Evolutionary conservation across 2,797 vertebrate genomes (phyloP).

Genomic region (Poeciliopsis turneri): DNA sequence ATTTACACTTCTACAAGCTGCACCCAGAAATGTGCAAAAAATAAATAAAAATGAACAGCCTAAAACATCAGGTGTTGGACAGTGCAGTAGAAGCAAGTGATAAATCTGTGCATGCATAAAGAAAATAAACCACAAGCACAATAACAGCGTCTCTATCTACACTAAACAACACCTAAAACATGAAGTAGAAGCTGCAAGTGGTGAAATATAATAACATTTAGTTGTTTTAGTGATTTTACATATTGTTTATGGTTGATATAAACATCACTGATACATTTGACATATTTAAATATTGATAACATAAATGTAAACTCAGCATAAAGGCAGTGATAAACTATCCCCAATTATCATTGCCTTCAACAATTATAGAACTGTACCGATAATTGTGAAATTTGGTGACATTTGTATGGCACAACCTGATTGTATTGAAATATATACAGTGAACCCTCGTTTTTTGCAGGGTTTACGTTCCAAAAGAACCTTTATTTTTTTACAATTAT

Average conservation of each 20-base stretch:
- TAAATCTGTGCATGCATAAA: conserved; percentile 23
- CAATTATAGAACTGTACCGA: neutral
- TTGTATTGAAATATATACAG: neutral
- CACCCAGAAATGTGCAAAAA: conserved; percentile 14
- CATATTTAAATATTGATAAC: neutral
- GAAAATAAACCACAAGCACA: neutral
- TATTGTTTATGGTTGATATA: neutral
- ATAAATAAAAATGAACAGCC: conserved; percentile 1
- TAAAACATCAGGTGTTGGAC: conserved; percentile 15
- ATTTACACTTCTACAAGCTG: conserved; percentile 33
- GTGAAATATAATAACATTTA: neutral
- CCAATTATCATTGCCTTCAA: neutral
- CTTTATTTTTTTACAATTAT: too few species aligned
- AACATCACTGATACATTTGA: neutral
- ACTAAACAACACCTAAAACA: neutral
- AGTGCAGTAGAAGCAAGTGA: conserved; percentile 24
- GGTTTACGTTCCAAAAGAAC: too few species aligned
- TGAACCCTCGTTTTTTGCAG: too few species aligned
- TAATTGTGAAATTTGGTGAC: neutral
- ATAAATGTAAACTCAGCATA: neutral
- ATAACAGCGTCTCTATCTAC: neutral
- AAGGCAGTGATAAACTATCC: neutral
- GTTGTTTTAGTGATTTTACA: neutral
- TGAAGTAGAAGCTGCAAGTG: neutral
- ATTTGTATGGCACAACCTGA: neutral